Base-by-base conservation (phyloP, 2,888 invertebrate genomes). In the Drosophila prostipennis region DNA sequence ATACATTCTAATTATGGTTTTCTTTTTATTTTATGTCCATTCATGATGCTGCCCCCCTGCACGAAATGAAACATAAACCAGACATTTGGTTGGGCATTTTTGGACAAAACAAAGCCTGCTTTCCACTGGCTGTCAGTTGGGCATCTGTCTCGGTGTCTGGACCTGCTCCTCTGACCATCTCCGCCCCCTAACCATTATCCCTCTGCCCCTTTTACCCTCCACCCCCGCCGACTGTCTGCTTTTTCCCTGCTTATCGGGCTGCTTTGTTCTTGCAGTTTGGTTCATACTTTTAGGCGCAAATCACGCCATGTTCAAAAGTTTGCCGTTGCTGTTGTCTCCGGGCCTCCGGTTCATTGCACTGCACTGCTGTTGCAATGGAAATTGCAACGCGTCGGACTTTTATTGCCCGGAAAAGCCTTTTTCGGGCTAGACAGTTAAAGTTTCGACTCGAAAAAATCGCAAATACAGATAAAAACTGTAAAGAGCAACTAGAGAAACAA, bases 401-500 rank as follows among this genome's bases (percentile, higher is more conserved):
- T 86, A 86, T 86, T 83, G 72, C 70, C 72, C 77, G 80, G 85
- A 84, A 81, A 81, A 84, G 79, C 70, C 70, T 71, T 56, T 54
- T 65, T 65, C 32, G 73, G 69, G 37, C 60, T 46, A 79, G 77
- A 72, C 78, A 58, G 51, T 37, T 34, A 45, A 63, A 65, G 68
- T 75, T 68, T 46, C 16, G 13, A 14, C 34, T 39, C 14, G 4
- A 19, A 37, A 23, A 19, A 11, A 32, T n/a, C 4, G 8, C 11
- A 16, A 29, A 29, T 7, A 29, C 29, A 6, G 11, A 6, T 6
- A 52, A 32, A 16, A 57, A 32, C 6, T 32, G 11, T 19, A 7
- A 3, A 6, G 13, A 3, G 34, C 23, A 11, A 4, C 8, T 3
- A 10, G 16, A 32, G 32, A 7, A 34, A 16, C 4, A 29, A 14